A percentile compares a stretch with the other conserved stretches of the same genome.
Conservation (phyloP, 2,888 invertebrate species). For the Teinopalpus imperialis region DNA sequence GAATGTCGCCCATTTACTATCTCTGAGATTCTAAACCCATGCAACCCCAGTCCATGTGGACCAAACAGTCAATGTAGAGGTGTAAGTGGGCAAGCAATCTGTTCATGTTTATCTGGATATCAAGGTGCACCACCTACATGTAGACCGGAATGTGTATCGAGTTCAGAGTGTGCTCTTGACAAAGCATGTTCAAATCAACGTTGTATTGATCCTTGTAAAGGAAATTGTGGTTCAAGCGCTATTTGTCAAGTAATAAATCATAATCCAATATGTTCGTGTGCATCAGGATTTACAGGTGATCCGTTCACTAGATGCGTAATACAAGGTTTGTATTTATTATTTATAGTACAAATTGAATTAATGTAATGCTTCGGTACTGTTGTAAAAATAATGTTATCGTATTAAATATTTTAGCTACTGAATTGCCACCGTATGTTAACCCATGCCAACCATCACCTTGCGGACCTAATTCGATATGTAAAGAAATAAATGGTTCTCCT, state of each 20-base stretch:
- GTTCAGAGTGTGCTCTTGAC: constrained; percentile 85
- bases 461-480: constrained; percentile 86
- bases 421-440: constrained; percentile 54
- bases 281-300: constrained; percentile 85
- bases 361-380: too few species aligned
- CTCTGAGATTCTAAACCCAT: constrained; percentile 77
- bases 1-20: constrained; percentile 77
- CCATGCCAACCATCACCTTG: constrained; percentile 90
- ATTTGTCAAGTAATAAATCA: constrained; percentile 88
- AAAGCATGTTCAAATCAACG: constrained; percentile 87
- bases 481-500: constrained; percentile 82
- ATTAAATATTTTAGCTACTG: too few species aligned
- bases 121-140: constrained; percentile 87
- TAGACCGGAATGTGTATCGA: constrained; percentile 87
- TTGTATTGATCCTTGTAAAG: constrained; percentile 88
- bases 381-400: too few species aligned
- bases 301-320: constrained; percentile 86
- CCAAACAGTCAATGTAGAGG: constrained; percentile 87
- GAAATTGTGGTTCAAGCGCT: constrained; percentile 87
- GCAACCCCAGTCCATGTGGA: constrained; percentile 87
- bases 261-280: constrained; percentile 87
- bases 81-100: constrained; percentile 85
- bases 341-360: too few species aligned
- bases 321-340: constrained; percentile 72
- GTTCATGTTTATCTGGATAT: constrained; percentile 85